A percentile compares a stretch with the other conserved stretches of the same genome.
Conservation (phyloP, 2,888 invertebrate species). For the Rhyacophila evoluta region DNA sequence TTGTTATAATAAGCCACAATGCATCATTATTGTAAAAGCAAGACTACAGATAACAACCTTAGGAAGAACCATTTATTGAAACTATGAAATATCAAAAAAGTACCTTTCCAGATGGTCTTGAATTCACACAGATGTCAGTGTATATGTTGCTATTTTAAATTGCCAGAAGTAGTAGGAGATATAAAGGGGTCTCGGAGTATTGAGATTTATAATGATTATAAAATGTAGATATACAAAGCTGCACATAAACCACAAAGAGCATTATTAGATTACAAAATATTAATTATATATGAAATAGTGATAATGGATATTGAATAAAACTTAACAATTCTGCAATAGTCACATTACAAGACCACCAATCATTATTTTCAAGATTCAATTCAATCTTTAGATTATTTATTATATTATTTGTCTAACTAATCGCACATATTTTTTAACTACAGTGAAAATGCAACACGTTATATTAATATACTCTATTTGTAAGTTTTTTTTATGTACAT, state of each 20-base stretch:
- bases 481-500: conserved; percentile 33
- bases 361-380: conserved; percentile 31
- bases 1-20: conserved; percentile 52
- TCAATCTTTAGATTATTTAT: conserved; percentile 40
- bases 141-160: background rate
- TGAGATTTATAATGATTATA: background rate
- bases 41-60: conserved; percentile 50
- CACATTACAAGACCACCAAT: conserved; percentile 34
- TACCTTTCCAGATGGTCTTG: conserved; percentile 44
- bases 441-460: conserved; percentile 43
- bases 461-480: conserved; percentile 32
- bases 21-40: conserved; percentile 53
- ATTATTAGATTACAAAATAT: background rate
- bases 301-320: conserved; percentile 7
- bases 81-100: conserved; percentile 31
- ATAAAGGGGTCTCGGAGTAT: background rate
- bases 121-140: background rate
- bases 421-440: conserved; percentile 47
- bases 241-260: background rate
- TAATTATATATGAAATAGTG: conserved; percentile 4
- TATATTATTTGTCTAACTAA: conserved; percentile 50
- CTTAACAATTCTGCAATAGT: conserved; percentile 26
- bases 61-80: conserved; percentile 47
- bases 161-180: background rate
- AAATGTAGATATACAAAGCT: background rate